Conservation (phyloP, 1,140 invertebrate species). For the Pseudomyrmex cubaensis region DNA sequence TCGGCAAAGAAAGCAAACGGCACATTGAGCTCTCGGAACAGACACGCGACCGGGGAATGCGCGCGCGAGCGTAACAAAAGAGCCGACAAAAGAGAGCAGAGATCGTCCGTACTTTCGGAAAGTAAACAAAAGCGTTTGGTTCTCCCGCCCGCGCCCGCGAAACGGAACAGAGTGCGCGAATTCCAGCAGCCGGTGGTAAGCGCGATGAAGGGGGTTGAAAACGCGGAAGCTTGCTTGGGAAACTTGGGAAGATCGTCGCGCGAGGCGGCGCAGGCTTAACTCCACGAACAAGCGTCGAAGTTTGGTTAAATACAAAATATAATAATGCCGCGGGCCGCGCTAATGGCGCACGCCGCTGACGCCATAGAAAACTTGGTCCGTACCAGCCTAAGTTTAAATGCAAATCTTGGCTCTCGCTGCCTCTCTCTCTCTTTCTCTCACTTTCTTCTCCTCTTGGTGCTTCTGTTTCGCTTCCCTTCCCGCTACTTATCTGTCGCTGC, state of each 20-base stretch:
- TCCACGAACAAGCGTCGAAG: slow-evolving; percentile 62
- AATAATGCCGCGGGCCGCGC: slow-evolving; percentile 62
- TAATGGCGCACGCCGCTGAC: slow-evolving; percentile 61
- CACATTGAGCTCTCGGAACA: neutral
- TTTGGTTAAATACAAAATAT: slow-evolving; percentile 74
- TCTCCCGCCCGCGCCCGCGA: neutral
- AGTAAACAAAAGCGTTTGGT: slow-evolving; percentile 36
- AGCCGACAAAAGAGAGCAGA: slow-evolving; percentile 27
- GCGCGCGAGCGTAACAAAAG: slow-evolving; percentile 31
- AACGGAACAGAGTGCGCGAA: neutral
- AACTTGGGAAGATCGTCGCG: slow-evolving; percentile 44
- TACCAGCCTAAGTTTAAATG: slow-evolving; percentile 65
- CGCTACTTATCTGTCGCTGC: neutral
- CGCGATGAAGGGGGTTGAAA: neutral
- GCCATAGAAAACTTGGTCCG: slow-evolving; percentile 54
- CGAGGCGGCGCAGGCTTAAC: slow-evolving; percentile 37
- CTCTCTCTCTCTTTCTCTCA: neutral
- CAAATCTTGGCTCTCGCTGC: slow-evolving; percentile 53
- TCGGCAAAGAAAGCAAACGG: slow-evolving; percentile 13
- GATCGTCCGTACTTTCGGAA: slow-evolving; percentile 45
- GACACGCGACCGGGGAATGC: neutral
- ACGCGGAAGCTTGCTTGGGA: slow-evolving; percentile 9
- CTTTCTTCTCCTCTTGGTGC: neutral
- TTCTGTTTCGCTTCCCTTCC: neutral
- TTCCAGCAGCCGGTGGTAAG: neutral